Evolutionary conservation across 2,888 invertebrate genomes (phyloP), one percentile per base, ranked within the genome.

Genomic region (Brachycybe producta): DNA sequence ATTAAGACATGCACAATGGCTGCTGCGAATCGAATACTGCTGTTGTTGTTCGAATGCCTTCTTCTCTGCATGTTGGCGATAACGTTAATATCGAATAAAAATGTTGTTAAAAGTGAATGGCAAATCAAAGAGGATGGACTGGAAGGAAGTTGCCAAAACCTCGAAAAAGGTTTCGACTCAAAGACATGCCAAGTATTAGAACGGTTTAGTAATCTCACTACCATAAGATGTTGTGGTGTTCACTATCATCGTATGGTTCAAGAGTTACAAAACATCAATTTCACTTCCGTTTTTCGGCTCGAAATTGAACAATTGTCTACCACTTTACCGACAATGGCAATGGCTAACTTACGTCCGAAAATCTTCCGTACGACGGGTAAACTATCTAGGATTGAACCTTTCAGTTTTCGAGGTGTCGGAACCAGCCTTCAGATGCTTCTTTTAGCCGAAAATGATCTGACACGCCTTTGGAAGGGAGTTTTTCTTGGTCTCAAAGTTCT

Each of bases 401-500:
- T 27, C 30, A 21, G 51, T 11, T 42, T 53, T 17, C 46, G 21
- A 13, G 46, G 46, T 11, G 40, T 51, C 15, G 53, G 53, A 5
- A 34, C 8, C 15, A 46, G 41, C 28, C 42, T 53, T 30, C 53
- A 47, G 13, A 50, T 42, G 26, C 32, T 53, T n/a, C 44, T 52
- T 21, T 43, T 53, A 28, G 45, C 53, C 17, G 7, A 28, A 8
- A 53, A 53, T 27, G 45, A 39, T 13, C 38, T 53, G 3, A 24
- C 28, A 2, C 28, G 38, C 30, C 40, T 53, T 11, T 27, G 35
- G 28, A 38, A 51, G 23, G 77, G 79, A 34, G 75, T 81, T 0
- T 85, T 87, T 61, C 66, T 80, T 46, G 76, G 78, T 56, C 79
- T 80, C 48, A 42, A 45, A 24, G 43, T 50, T 5, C 28, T 59